Conservation (phyloP, 2,113 vertebrate genomes). For the Notothenia rossii region DNA sequence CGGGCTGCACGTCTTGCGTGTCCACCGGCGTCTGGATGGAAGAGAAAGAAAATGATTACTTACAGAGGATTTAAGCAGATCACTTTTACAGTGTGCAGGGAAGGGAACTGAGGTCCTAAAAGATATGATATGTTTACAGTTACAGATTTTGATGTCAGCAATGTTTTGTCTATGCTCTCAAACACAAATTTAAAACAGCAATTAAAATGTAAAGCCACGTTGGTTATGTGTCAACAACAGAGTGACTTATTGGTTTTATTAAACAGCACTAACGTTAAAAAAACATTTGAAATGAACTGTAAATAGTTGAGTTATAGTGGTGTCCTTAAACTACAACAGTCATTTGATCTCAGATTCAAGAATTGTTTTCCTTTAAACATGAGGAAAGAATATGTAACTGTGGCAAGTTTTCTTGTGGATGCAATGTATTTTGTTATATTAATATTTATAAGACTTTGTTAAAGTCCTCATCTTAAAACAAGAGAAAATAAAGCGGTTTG, state of each 20-base stretch:
- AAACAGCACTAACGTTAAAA: background rate
- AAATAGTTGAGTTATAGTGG: background rate
- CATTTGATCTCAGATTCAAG: background rate
- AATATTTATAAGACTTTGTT: background rate
- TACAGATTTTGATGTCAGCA: too few species aligned
- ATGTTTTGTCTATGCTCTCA: background rate
- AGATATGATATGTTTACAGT: background rate
- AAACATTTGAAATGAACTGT: background rate
- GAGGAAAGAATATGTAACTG: background rate
- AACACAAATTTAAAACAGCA: background rate
- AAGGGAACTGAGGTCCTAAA: too few species aligned
- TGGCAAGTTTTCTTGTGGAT: background rate
- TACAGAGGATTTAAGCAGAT: background rate
- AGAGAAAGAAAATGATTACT: background rate
- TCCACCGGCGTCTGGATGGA: constrained; percentile 91
- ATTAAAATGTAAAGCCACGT: background rate
- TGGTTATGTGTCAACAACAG: background rate
- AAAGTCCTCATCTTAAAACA: background rate
- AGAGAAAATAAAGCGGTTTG: background rate
- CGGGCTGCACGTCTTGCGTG: constrained; percentile 91
- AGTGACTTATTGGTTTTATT: too few species aligned
- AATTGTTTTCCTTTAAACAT: background rate
- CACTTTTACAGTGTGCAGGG: background rate
- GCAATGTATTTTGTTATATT: too few species aligned
- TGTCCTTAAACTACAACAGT: background rate